These are phyloP conservation scores for Peromyscus melanophrys DNA, from an alignment of 2,797 vertebrate species.

Conservation along the genomic window DNA sequence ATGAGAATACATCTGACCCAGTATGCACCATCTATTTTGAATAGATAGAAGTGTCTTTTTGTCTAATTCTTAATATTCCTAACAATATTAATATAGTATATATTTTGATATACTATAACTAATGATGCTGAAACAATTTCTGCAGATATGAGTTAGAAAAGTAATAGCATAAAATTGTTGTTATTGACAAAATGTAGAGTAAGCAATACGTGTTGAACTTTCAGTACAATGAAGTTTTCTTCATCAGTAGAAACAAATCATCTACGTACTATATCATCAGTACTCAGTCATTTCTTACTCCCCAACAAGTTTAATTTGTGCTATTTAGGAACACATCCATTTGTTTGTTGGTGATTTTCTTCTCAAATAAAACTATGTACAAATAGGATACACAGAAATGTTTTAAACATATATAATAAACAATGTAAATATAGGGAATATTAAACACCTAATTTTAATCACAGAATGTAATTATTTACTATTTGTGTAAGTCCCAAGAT, in stretches of 20 bases:
- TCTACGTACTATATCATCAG: not conserved
- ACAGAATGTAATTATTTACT: no score
- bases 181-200: not conserved
- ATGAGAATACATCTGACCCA: not conserved
- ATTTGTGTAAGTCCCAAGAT: no score
- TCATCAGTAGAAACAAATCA: not conserved
- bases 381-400: not conserved
- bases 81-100: not conserved
- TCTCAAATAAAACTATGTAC: constrained; percentile 4
- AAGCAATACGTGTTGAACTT: not conserved
- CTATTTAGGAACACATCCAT: not conserved
- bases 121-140: not conserved
- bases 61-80: not conserved
- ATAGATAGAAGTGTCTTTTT: not conserved
- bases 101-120: not conserved
- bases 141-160: not conserved
- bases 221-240: not conserved
- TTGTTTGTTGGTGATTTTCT: not conserved
- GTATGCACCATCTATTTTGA: not conserved
- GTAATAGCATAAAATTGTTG: not conserved
- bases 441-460: no score
- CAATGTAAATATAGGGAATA: no score
- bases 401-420: not conserved
- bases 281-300: not conserved
- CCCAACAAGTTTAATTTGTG: not conserved